Conservation (phyloP, 2,113 vertebrate genomes). For the Clinocottus analis region DNA sequence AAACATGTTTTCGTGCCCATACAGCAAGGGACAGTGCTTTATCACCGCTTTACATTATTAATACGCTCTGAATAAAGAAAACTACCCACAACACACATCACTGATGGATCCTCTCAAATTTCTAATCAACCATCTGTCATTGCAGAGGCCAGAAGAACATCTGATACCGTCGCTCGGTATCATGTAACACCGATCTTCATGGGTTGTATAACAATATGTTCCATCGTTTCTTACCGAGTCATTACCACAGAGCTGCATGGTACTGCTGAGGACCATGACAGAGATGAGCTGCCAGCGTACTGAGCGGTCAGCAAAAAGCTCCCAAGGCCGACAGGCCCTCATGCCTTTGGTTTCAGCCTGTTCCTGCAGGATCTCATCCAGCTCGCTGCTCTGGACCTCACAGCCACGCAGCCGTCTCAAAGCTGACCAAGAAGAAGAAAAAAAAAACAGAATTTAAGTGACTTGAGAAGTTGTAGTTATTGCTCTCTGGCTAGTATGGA, state of each 20-base stretch:
- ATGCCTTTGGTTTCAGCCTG: conserved; percentile 80
- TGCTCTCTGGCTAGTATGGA: not conserved
- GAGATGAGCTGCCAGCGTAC: conserved; percentile 87
- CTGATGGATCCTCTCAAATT: conserved; percentile 62
- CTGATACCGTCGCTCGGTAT: conserved; percentile 30
- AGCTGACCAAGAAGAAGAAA: conserved; percentile 74
- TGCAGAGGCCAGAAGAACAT: conserved; percentile 18
- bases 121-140: conserved; percentile 37
- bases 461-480: no score
- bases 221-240: conserved; percentile 84
- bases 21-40: not conserved
- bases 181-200: conserved; percentile 8
- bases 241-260: conserved; percentile 93
- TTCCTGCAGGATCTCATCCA: conserved; percentile 89
- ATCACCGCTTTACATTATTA: conserved; percentile 56
- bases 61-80: conserved; percentile 34
- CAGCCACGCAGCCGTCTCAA: conserved; percentile 84
- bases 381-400: conserved; percentile 80
- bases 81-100: not conserved
- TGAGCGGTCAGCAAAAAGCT: conserved; percentile 81
- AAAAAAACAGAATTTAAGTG: conserved; percentile 40
- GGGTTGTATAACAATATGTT: not conserved
- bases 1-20: not conserved
- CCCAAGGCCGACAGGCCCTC: conserved; percentile 79
- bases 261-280: conserved; percentile 87